A percentile compares a stretch with the other conserved stretches of the same genome.
phyloP scores from a whole-genome alignment of 2,888 invertebrate species.

The Capitulum mitella region DNA sequence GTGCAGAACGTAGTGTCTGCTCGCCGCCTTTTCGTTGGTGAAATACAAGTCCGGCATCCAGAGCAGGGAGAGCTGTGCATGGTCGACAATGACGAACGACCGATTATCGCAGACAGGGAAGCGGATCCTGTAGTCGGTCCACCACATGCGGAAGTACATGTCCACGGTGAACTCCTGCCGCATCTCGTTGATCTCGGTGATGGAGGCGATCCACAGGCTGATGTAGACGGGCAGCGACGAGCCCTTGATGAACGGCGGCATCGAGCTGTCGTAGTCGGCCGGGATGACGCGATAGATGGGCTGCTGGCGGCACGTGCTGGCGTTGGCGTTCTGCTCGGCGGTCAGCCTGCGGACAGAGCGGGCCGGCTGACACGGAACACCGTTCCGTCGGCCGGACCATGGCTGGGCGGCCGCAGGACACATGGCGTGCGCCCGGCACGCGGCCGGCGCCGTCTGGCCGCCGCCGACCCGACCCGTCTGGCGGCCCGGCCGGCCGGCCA shows the following conservation, averaged over 20 bases:
- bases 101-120: neutral
- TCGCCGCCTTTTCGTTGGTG: neutral
- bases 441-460: too few species aligned
- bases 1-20: neutral
- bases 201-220: neutral
- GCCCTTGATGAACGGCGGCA: slow-evolving; percentile 6
- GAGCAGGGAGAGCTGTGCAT: neutral
- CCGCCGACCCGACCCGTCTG: too few species aligned
- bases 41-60: neutral
- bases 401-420: neutral
- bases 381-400: neutral
- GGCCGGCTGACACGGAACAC: neutral
- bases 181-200: slow-evolving; percentile 8
- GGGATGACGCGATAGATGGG: neutral
- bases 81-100: neutral
- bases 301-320: neutral
- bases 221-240: neutral
- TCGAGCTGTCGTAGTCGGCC: neutral
- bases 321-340: neutral
- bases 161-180: slow-evolving; percentile 6
- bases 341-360: neutral
- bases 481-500: too few species aligned
- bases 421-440: too few species aligned
- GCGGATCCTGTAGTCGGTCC: neutral
- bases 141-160: slow-evolving; percentile 11